Evolutionary conservation across 2,113 vertebrate species (phyloP), one percentile per base, ranked within the genome.

Genomic region (Anoplopoma fimbria): DNA sequence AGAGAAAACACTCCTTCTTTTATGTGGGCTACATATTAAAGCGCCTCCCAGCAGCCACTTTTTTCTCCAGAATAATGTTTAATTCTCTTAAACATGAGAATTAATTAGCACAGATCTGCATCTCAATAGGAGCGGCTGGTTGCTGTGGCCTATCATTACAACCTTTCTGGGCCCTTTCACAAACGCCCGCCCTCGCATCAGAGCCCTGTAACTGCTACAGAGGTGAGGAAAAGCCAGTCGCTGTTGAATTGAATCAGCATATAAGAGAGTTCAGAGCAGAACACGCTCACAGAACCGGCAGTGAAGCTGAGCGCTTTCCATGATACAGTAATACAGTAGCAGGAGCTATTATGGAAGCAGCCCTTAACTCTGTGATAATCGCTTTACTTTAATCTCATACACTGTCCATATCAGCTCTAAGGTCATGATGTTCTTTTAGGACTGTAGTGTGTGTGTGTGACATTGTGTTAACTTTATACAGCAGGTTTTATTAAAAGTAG

Each of bases 71-170:
- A 83, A 88, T 93, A 85, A 94, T 95, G 94, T 95, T 94, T 95
- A 93, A 95, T 95, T 95, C 92, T 91, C 92, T 92, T 90, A 93
- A 95, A 93, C 95, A 94, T 88, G 93, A 95, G 91, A 95, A 92
- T 93, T 95, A 95, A 96, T 96, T 95, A 95, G 81, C 25, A 0
- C 45, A 90, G 89, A 96, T 95, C 93, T 96, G 81, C 94, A 95
- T 95, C 89, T 94, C 80, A 95, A 96, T 94, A 92, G 92, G 4
- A 75, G 51, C 91, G 88, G 87, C 79, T 63, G 79, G 88, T 69
- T 65, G 75, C 84, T 14, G 42, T 53, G 80, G 75, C 69, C 89
- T 14, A 7, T 62, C 27, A 10, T 88, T 74, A 13, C 0, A 74
- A 89, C 91, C 86, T 91, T 45, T 82, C 65, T 72, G 82, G 86